Conservation (phyloP, 64 coral and sea anemone genomes). For the Platygyra sinensis region DNA sequence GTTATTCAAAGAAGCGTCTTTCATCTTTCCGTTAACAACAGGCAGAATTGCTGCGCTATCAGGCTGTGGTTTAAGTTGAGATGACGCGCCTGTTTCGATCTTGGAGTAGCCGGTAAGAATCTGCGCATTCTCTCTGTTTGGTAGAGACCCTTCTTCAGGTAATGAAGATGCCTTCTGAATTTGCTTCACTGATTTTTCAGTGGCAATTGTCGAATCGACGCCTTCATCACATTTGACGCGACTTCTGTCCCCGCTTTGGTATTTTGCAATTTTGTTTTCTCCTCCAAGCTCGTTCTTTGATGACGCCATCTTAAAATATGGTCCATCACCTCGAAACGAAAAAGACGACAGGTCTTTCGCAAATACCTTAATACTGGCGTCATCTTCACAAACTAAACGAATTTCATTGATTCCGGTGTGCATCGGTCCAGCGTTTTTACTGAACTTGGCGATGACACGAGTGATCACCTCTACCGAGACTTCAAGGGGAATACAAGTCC, state of each 20-base stretch:
- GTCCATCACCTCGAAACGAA: background rate
- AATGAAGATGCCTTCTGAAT: background rate
- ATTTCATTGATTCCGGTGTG: conserved; percentile 8
- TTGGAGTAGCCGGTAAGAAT: background rate
- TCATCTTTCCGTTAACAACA: background rate
- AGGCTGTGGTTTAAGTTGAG: background rate
- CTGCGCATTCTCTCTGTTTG: background rate
- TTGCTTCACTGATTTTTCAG: background rate
- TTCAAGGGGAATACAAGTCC: background rate
- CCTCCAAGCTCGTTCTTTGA: background rate
- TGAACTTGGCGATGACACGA: conserved; percentile 1
- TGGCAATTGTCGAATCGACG: background rate
- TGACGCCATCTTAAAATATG: background rate
- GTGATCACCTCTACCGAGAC: background rate
- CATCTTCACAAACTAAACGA: conserved; percentile 23
- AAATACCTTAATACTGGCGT: background rate
- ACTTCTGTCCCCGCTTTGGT: background rate
- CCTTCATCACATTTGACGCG: background rate
- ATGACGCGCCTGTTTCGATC: background rate
- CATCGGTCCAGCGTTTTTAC: background rate
- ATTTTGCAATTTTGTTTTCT: background rate
- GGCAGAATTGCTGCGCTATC: background rate
- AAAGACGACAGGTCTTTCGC: background rate
- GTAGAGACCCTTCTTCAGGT: background rate
- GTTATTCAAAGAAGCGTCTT: background rate